Evolutionary conservation across 1,140 invertebrate genomes (phyloP).

Genomic region (Anthonomus grandis): DNA sequence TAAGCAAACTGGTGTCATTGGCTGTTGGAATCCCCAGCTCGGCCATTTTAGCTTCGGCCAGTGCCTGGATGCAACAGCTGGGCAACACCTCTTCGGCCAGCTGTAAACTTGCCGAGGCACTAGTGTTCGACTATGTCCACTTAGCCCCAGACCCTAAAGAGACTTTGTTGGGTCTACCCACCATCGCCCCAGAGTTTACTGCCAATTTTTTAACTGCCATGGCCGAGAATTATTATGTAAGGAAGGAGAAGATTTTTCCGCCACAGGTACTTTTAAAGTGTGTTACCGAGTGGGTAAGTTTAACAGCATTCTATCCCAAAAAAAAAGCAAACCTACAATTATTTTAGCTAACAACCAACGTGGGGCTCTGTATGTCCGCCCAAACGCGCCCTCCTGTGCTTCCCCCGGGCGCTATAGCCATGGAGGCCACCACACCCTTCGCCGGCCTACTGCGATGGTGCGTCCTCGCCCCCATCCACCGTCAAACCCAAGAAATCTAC

Average conservation of each 20-base stretch:
- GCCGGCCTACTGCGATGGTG: conserved; percentile 70
- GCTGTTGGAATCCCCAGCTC: conserved; percentile 70
- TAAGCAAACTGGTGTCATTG: conserved; percentile 76
- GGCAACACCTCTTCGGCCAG: conserved; percentile 71
- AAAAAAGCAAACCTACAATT: conserved; percentile 10
- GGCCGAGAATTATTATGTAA: conserved; percentile 67
- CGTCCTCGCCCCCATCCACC: conserved; percentile 60
- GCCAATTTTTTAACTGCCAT: conserved; percentile 77
- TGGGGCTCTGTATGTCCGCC: conserved; percentile 66
- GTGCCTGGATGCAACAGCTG: conserved; percentile 81
- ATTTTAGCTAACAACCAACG: conserved; percentile 60
- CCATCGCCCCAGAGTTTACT: conserved; percentile 71
- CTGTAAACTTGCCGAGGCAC: conserved; percentile 66
- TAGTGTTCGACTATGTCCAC: conserved; percentile 77
- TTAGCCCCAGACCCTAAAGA: conserved; percentile 63
- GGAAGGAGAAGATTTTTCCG: conserved; percentile 52
- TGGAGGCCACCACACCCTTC: conserved; percentile 77
- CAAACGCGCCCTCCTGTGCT: conserved; percentile 65
- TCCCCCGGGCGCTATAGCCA: conserved; percentile 73
- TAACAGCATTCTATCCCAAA: too few species aligned
- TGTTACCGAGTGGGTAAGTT: conserved; percentile 61
- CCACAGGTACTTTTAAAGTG: conserved; percentile 60
- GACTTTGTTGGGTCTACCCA: conserved; percentile 64
- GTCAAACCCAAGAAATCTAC: conserved; percentile 54
- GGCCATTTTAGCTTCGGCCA: conserved; percentile 68